Conservation (phyloP, 2,113 vertebrate species). For the Coptodon bakossiorum region DNA sequence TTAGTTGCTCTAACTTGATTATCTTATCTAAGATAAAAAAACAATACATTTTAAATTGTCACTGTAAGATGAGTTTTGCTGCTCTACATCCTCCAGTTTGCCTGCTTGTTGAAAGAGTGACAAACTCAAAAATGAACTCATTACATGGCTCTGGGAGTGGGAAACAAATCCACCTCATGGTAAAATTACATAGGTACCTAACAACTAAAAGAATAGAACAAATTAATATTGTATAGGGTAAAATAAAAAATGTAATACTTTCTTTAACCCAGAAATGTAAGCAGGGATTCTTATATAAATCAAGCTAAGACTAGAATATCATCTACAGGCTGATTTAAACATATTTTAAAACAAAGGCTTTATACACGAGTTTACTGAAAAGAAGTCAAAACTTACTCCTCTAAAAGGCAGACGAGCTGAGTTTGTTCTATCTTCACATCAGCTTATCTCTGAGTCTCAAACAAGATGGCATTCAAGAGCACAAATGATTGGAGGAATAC, state of each 20-base stretch:
- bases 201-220: neutral
- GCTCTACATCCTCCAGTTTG: neutral
- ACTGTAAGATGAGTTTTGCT: neutral
- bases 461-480: neutral
- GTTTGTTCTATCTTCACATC: neutral
- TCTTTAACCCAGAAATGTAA: neutral
- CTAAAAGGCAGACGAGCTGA: neutral
- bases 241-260: rapidly evolving
- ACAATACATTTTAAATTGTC: neutral
- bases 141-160: neutral
- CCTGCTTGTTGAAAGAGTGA: neutral
- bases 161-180: neutral
- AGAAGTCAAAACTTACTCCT: neutral
- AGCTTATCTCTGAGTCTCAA: neutral
- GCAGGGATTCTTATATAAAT: neutral
- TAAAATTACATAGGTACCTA: neutral
- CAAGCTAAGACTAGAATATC: neutral
- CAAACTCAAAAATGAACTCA: neutral
- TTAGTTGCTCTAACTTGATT: neutral
- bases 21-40: neutral
- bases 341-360: rapidly evolving
- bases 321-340: neutral
- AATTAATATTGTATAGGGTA: neutral
- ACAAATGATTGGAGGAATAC: neutral
- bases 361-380: neutral